These are phyloP conservation scores for Reticulitermes speratus DNA, from an alignment of 1,140 invertebrate species.

Conservation along the genomic window DNA sequence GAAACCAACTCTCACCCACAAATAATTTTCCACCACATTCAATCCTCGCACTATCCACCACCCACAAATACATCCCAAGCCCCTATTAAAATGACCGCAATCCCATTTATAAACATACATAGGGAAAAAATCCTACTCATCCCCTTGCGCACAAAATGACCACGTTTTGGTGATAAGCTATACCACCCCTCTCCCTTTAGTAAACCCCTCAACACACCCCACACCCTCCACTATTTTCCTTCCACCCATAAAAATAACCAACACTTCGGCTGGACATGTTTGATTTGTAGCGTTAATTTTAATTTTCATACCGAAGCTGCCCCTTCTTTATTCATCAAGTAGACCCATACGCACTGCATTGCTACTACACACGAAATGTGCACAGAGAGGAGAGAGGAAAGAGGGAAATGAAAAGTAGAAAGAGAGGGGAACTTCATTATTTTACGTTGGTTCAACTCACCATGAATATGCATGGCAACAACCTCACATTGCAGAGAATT, in stretches of 20 bases:
- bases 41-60: neutral
- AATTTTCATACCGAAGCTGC: constrained; percentile 4
- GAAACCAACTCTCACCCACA: neutral
- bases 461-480: neutral
- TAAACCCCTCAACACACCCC: neutral
- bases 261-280: neutral
- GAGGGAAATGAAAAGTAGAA: neutral
- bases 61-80: neutral
- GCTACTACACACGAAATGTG: neutral
- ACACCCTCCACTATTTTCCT: neutral
- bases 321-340: constrained; percentile 9
- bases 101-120: neutral
- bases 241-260: constrained; percentile 1
- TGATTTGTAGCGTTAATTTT: neutral
- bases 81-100: neutral
- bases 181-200: neutral
- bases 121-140: neutral
- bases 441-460: neutral
- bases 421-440: neutral
- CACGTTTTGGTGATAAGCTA: constrained; percentile 5
- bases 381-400: neutral
- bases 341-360: neutral
- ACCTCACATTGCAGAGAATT: neutral
- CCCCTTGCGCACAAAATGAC: neutral
- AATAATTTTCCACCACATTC: neutral